Conservation (phyloP, 2,888 invertebrate species). For the Andrena flavipes region DNA sequence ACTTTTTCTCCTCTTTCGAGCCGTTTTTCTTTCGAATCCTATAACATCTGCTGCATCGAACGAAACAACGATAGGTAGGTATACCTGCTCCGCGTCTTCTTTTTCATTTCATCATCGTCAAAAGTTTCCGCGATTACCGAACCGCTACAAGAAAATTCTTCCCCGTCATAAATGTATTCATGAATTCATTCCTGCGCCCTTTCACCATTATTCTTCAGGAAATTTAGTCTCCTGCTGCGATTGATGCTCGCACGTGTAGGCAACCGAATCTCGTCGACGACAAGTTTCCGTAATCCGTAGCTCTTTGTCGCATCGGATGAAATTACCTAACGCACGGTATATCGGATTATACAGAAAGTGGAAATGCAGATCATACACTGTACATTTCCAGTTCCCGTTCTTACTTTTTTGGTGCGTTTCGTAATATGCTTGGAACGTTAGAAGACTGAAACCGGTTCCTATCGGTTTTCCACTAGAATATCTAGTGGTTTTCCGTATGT, state of each 20-base stretch:
- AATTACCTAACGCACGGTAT: too few species aligned
- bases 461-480: not conserved
- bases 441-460: not conserved
- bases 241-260: too few species aligned
- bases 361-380: not conserved
- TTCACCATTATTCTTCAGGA: not conserved
- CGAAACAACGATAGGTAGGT: too few species aligned
- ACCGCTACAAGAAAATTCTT: not conserved
- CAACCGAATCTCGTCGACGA: not conserved
- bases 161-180: not conserved
- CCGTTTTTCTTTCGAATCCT: conserved; percentile 10
- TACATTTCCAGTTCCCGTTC: not conserved
- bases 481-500: not conserved
- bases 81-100: not conserved
- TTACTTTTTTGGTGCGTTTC: not conserved
- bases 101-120: not conserved
- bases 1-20: conserved; percentile 40
- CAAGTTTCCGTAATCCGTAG: not conserved
- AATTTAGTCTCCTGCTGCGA: not conserved
- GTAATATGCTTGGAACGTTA: not conserved
- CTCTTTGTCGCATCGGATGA: too few species aligned
- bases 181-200: not conserved
- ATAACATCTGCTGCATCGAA: not conserved
- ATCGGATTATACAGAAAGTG: not conserved
- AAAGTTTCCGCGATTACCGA: conserved; percentile 2